A percentile compares a stretch with the other conserved stretches of the same genome.
These are phyloP conservation scores for Paraplagusia blochii DNA, from an alignment of 2,113 vertebrate genomes.

Conservation along the genomic window DNA sequence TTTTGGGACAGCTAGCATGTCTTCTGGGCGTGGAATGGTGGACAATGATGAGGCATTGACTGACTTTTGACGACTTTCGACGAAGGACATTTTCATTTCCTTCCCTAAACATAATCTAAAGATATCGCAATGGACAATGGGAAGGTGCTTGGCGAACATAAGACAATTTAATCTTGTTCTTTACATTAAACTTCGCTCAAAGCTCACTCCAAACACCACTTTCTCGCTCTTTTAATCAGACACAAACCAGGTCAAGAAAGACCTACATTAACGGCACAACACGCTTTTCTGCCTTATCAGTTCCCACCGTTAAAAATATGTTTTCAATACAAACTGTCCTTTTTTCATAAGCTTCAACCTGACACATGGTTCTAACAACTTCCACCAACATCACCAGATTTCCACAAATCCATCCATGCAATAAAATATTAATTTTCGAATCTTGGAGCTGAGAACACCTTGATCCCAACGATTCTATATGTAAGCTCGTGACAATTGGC, in stretches of 20 bases:
- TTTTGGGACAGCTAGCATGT: slow-evolving; percentile 35
- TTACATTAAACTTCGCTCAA: slow-evolving; percentile 6
- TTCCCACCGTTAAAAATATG: no score
- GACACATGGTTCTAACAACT: no score
- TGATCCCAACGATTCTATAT: not conserved
- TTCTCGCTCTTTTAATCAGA: not conserved
- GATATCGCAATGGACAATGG: slow-evolving; percentile 42
- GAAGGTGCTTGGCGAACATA: slow-evolving; percentile 71
- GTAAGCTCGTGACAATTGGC: slow-evolving; percentile 41
- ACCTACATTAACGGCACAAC: no score
- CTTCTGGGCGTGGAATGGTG: slow-evolving; percentile 67
- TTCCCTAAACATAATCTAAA: slow-evolving; percentile 4
- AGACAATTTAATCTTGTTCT: slow-evolving; percentile 1
- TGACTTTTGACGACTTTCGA: slow-evolving; percentile 31
- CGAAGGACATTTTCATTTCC: slow-evolving; percentile 12
- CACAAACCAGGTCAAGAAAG: not conserved
- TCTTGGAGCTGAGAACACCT: no score
- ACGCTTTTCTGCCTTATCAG: no score
- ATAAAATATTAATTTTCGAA: no score
- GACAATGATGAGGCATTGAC: slow-evolving; percentile 55
- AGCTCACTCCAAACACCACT: not conserved
- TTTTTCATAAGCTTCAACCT: no score
- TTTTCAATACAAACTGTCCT: no score
- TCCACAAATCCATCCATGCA: no score
- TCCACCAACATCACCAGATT: no score